Evolutionary conservation across 1,140 invertebrate species (phyloP), one percentile per base, ranked within the genome.

Genomic region (Lanistes nyassanus): DNA sequence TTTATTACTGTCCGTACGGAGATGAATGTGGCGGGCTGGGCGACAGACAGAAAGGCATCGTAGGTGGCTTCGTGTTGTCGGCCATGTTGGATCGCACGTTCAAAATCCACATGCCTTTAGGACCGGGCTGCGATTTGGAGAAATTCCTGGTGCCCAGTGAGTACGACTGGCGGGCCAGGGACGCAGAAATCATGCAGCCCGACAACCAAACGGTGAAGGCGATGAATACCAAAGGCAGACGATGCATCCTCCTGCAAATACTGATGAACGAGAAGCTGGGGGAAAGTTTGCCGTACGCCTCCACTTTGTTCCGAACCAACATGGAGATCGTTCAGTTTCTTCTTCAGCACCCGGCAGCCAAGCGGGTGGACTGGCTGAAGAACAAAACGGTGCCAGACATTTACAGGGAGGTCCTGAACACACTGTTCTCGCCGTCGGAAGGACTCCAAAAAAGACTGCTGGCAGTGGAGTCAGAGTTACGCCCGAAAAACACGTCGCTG

Each of bases 1-100:
- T 47, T 6, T 47, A 47, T 47, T 16, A 47, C 42, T 70, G 56
- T 34, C 36, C 42, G 16, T 73, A 56, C 34, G n/a, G 21, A 23
- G 51, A 34, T 9, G 21, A 55, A 21, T 79, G 78, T 39, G 74
- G 74, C 0, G 78, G 78, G 2, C 73, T 66, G 74, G 78, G 68
- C 5, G 78, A 79, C 55, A 37, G 78, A 16, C 78, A 74, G 62
- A 70, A 74, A 16, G 78, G 74, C 0, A 76, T 79, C 23, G 74
- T 79, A 16, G 37, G 74, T 37, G 65, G 74, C 19, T 79, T 73
- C 67, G 64, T 79, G 23, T 36, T 79, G 16, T 53, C 78, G 2
- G 51, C 72, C 69, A 71, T 75, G 70, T 39, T 74, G 34, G 62
- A 70, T 31, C 68, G 78, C 7, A 65, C 53, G 21, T 79, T 79